phyloP scores from a whole-genome alignment of 2,888 invertebrate genomes.

The Pseudococcus viburni region DNA sequence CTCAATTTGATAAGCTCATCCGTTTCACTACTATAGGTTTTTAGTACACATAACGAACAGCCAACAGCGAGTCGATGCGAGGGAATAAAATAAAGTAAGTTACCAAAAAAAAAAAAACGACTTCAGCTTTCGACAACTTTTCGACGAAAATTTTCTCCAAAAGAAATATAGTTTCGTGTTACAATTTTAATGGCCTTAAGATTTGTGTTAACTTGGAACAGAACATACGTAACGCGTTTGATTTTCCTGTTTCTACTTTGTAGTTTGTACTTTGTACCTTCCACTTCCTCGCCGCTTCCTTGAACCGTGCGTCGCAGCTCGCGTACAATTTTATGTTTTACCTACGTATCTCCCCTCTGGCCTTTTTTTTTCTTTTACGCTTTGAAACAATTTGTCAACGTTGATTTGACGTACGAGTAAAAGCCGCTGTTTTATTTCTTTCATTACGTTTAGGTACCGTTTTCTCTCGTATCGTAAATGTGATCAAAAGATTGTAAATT shows the following conservation, averaged over 20 bases:
- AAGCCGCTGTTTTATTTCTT: slow-evolving; percentile 27
- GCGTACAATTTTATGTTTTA: not conserved
- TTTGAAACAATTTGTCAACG: slow-evolving; percentile 35
- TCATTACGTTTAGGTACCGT: slow-evolving; percentile 6
- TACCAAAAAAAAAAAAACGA: not conserved
- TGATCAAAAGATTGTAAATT: slow-evolving; percentile 35
- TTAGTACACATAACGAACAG: not conserved
- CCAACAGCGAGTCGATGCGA: not conserved
- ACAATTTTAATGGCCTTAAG: slow-evolving; percentile 34
- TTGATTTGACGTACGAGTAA: slow-evolving; percentile 19
- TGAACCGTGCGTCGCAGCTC: not conserved
- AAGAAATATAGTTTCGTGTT: slow-evolving; percentile 18
- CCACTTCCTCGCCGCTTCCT: not conserved
- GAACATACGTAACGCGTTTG: not conserved
- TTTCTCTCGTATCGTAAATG: slow-evolving; percentile 20
- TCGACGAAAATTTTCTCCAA: not conserved
- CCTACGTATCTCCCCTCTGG: not conserved
- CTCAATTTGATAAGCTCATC: slow-evolving; percentile 21
- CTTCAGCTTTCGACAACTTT: slow-evolving; percentile 11
- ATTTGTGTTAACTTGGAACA: slow-evolving; percentile 22
- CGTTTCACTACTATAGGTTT: not conserved
- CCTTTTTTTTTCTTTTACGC: not conserved
- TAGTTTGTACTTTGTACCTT: not conserved
- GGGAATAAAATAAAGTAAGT: not conserved
- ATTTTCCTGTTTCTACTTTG: not conserved